Conservation (phyloP, 2,113 vertebrate genomes). For the Upupa epops region DNA sequence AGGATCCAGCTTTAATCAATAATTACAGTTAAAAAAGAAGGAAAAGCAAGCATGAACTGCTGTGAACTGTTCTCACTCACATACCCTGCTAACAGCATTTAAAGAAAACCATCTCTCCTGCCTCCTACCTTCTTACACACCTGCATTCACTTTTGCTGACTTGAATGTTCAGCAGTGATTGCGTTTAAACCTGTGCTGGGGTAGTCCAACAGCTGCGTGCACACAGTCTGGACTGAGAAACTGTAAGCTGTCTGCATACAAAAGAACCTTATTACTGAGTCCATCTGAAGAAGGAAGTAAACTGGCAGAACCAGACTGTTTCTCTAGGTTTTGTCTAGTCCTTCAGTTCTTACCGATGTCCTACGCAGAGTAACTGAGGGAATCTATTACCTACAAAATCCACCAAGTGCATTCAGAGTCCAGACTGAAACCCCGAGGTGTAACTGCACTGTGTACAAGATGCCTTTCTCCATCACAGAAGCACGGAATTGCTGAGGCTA, state of each 20-base stretch:
- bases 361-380: background rate
- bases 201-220: background rate
- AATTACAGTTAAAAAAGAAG: background rate
- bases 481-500: background rate
- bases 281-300: background rate
- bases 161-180: background rate
- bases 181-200: background rate
- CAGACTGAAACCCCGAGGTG: background rate
- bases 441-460: background rate
- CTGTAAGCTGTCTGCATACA: background rate
- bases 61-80: background rate
- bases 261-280: background rate
- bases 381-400: background rate
- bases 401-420: background rate
- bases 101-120: background rate
- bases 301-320: background rate
- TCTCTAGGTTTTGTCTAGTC: background rate
- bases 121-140: background rate
- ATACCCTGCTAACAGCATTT: background rate
- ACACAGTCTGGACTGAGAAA: background rate
- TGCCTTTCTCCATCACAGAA: background rate
- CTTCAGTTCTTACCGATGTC: rapidly evolving
- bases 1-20: background rate
- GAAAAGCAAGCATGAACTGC: background rate
- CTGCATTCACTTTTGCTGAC: background rate